Conservation (phyloP, 2,888 invertebrate species). For the Trachelus troglodyta region DNA sequence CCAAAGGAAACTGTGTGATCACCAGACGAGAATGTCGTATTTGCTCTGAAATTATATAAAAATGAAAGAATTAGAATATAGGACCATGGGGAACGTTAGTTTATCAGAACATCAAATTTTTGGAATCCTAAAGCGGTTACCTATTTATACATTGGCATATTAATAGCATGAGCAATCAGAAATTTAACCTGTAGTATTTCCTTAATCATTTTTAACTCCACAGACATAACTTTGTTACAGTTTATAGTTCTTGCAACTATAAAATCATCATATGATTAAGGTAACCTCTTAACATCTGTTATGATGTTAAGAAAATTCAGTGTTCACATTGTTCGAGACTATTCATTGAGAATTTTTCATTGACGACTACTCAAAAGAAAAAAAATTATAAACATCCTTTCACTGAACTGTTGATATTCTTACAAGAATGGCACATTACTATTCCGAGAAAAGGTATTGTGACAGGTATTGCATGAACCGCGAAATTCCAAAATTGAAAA, state of each 20-base stretch:
- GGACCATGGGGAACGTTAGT: background rate
- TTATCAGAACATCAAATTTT: background rate
- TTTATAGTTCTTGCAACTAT: background rate
- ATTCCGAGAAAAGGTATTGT: background rate
- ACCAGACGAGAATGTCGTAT: constrained; percentile 44
- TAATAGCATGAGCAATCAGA: background rate
- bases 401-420: background rate
- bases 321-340: background rate
- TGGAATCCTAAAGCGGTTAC: background rate
- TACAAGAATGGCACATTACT: background rate
- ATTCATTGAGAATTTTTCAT: background rate
- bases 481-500: background rate
- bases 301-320: background rate
- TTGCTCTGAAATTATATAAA: constrained; percentile 39
- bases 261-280: background rate
- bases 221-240: background rate
- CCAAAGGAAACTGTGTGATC: constrained; percentile 59
- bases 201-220: background rate
- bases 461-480: background rate
- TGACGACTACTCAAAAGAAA: background rate
- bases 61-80: background rate
- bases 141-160: background rate
- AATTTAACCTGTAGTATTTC: background rate
- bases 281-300: background rate
- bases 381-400: background rate